Base-by-base conservation (phyloP, 2,113 vertebrate genomes). In the Lamprologus callipterus region DNA sequence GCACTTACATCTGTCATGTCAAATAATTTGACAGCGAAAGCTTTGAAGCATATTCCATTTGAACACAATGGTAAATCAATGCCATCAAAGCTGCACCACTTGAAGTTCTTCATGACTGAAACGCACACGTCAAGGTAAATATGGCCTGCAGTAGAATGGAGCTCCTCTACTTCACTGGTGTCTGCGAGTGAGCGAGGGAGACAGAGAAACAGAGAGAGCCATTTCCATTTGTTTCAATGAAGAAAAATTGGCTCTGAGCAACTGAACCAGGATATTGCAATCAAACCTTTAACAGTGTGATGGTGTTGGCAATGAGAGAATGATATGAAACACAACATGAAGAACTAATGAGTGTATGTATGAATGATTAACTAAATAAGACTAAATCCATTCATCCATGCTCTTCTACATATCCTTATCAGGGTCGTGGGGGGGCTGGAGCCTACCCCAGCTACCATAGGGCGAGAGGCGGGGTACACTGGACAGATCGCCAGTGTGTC, bases 11-110 rank as follows among this genome's bases (percentile, higher is more conserved):
- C 89, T 79, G 91, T 93, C 88, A 87, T 47, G 79, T 89, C 84
- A 85, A 85, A 90, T 92, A 14, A 91, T 89, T 82, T 90, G 91
- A 88, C 85, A 85, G 92, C 26, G 1, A 75, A 90, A 57, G 78
- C 84, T 85, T 16, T 78, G 91, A 84, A 87, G 60, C 85, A 86
- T 88, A 85, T 93, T 91, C 81, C 75, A 86, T 89, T 91, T 31
- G 49, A 88, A 82, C 85, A 87, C 91, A 92, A 90, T 84, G 51
- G 85, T 85, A 89, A 93, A 91, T 94, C 90, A 91, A 80, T 88
- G 87, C 80, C 55, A 84, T 90, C 87, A 93, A 85, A 88, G 85
- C 84, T 57, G 63, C 63, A 65, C 42, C 79, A 83, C 90, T 89
- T 58, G 73, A 58, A 75, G 68, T 89, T 90, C 55, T 80, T 86